phyloP scores from a whole-genome alignment of 64 coral and sea anemone species.

The Pocillopora verrucosa region DNA sequence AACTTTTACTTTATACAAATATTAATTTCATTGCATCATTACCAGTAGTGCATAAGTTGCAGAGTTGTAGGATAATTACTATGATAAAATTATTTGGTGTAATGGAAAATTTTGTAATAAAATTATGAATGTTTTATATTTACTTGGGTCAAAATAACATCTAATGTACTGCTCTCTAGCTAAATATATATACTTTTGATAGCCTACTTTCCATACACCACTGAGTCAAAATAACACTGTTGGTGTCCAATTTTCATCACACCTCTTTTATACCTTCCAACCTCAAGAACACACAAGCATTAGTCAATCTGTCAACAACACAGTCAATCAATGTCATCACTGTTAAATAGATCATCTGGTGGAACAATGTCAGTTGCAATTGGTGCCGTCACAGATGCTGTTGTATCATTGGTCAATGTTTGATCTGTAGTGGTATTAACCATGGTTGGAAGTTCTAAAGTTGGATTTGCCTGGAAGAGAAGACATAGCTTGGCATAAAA shows the following conservation, averaged over 20 bases:
- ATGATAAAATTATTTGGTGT: too few species aligned
- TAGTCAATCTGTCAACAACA: background rate
- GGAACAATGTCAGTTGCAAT: slow-evolving; percentile 54
- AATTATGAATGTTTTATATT: too few species aligned
- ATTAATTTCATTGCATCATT: background rate
- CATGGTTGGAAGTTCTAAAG: slow-evolving; percentile 59
- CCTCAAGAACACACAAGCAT: background rate
- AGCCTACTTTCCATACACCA: background rate
- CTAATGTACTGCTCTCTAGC: background rate
- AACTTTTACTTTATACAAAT: background rate
- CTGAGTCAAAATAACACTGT: background rate
- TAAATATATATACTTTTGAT: background rate
- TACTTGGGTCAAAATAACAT: background rate
- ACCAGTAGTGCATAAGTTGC: background rate
- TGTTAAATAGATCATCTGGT: slow-evolving; percentile 67
- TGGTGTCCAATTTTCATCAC: background rate
- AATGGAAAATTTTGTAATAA: too few species aligned
- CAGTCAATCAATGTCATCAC: slow-evolving; percentile 31
- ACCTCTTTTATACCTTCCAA: background rate
- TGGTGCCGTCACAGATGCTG: slow-evolving; percentile 1
- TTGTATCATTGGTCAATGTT: background rate
- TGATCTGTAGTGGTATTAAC: background rate
- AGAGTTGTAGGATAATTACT: background rate
- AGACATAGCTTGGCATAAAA: background rate
- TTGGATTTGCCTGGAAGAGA: slow-evolving; percentile 47